phyloP scores from a whole-genome alignment of 2,797 vertebrate species.

The Pseudomugil tenellus region DNA sequence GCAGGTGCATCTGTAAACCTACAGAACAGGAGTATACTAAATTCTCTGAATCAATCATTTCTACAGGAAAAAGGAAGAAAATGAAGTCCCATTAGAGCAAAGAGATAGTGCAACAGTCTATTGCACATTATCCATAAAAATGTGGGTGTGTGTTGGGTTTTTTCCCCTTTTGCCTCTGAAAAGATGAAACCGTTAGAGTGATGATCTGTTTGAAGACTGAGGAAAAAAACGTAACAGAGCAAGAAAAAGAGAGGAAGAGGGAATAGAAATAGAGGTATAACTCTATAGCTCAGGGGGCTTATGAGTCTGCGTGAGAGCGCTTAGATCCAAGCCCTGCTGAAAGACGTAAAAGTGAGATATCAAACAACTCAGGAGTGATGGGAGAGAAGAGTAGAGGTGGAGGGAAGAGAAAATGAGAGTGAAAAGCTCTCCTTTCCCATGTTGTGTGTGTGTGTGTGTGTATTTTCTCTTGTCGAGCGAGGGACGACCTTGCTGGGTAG shows the following conservation, averaged over 20 bases:
- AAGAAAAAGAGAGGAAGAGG: conserved; percentile 66
- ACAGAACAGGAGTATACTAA: conserved; percentile 45
- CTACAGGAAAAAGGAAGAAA: conserved; percentile 47
- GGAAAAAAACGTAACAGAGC: conserved; percentile 56
- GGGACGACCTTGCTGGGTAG: conserved; percentile 81
- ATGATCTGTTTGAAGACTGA: conserved; percentile 67
- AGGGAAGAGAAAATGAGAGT: conserved; percentile 64
- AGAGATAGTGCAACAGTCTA: conserved; percentile 31
- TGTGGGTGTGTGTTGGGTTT: conserved; percentile 67
- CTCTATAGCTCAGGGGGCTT: conserved; percentile 73
- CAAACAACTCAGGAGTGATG: conserved; percentile 78
- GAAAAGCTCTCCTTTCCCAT: conserved; percentile 66
- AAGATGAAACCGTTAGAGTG: conserved; percentile 61
- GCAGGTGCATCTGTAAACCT: conserved; percentile 52
- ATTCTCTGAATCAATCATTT: conserved; percentile 65
- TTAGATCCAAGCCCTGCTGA: conserved; percentile 68
- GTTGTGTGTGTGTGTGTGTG: conserved; percentile 45
- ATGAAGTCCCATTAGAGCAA: conserved; percentile 59
- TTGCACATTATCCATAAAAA: conserved; percentile 67
- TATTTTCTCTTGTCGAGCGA: conserved; percentile 64
- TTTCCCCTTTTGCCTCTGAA: conserved; percentile 42
- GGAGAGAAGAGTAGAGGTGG: conserved; percentile 68
- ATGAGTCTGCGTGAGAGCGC: conserved; percentile 60
- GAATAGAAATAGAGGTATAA: conserved; percentile 70
- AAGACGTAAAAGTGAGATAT: conserved; percentile 77